Conservation (phyloP, 2,888 invertebrate genomes). For the Piscicola geometra region DNA sequence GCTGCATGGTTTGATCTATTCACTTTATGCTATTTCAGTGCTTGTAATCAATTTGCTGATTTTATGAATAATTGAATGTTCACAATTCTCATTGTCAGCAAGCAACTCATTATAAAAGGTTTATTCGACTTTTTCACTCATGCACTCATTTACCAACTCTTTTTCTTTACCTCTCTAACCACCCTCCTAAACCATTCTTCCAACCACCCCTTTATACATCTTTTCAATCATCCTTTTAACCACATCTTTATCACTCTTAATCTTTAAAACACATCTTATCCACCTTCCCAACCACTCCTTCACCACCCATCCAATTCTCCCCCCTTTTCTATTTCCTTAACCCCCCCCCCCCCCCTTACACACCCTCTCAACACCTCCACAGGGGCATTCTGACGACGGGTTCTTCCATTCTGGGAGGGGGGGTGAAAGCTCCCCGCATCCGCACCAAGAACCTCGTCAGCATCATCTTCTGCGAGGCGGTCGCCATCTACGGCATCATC, state of each 20-base stretch:
- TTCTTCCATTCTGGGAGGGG: slow-evolving; percentile 90
- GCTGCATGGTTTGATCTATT: slow-evolving; percentile 74
- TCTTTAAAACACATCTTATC: no score
- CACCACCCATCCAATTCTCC: no score
- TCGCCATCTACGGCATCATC: slow-evolving; percentile 97
- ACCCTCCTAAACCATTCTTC: no score
- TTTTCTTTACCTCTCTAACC: no score
- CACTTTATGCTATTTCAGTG: neutral
- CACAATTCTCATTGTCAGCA: neutral
- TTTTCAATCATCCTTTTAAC: no score
- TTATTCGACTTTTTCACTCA: neutral
- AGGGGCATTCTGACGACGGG: slow-evolving; percentile 93
- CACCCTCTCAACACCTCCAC: no score
- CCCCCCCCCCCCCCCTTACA: no score
- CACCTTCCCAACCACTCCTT: no score
- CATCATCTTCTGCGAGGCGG: slow-evolving; percentile 99
- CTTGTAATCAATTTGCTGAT: neutral
- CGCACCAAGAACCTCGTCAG: slow-evolving; percentile 99
- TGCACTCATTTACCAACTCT: no score
- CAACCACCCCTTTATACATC: no score
- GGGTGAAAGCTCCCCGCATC: slow-evolving; percentile 95
- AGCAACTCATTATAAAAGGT: neutral
- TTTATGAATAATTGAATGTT: neutral
- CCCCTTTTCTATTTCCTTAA: no score
- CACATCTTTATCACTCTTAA: no score